A percentile compares a stretch with the other conserved stretches of the same genome.
Conservation (phyloP, 2,113 vertebrate species). For the Myanophis thanlyinensis region DNA sequence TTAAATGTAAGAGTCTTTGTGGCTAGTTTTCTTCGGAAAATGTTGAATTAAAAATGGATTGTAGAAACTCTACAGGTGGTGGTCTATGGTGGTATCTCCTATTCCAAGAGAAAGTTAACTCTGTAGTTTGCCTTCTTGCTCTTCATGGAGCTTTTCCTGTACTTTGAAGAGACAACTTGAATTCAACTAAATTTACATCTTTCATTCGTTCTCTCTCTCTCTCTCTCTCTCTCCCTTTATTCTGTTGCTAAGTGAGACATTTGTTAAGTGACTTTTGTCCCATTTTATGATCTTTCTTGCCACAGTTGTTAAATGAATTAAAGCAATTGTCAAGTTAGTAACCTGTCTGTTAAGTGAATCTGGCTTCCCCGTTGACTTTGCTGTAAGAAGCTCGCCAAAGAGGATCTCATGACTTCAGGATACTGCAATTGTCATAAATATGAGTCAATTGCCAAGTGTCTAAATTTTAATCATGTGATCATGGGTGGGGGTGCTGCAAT, state of each 20-base stretch:
- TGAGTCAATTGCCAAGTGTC: not conserved
- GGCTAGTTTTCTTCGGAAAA: not conserved
- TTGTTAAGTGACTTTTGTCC: not conserved
- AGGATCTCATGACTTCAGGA: not conserved
- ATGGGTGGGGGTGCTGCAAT: not conserved
- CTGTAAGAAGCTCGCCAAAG: not conserved
- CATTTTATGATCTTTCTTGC: not conserved
- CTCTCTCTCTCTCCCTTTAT: too few relatives aligned
- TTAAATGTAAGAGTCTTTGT: not conserved
- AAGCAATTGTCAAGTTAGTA: not conserved
- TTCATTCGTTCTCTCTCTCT: not conserved
- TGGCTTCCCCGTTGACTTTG: not conserved
- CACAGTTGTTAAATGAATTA: not conserved
- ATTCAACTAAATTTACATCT: not conserved
- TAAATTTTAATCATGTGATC: not conserved
- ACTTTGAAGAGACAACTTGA: not conserved
- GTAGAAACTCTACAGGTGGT: not conserved
- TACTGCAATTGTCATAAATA: not conserved
- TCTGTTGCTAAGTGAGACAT: not conserved
- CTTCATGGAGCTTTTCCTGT: not conserved
- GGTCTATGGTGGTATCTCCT: not conserved
- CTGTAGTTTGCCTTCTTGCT: not conserved
- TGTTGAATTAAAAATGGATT: not conserved
- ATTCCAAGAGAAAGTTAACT: not conserved
- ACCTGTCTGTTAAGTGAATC: not conserved